Evolutionary conservation across 2,888 invertebrate species (phyloP), one percentile per base, ranked within the genome.

Genomic region (Acronicta psi): DNA sequence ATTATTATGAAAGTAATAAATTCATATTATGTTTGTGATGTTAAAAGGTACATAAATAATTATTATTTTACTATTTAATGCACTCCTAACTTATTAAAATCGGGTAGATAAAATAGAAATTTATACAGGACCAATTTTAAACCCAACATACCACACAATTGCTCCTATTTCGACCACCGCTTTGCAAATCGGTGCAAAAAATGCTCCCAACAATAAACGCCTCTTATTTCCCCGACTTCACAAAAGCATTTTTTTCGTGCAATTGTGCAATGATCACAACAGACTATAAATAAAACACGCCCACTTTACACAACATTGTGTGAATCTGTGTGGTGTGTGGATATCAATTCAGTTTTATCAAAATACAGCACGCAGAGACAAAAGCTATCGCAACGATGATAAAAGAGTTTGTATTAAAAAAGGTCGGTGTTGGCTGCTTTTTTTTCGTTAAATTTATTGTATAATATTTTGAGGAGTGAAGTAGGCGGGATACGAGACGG

Each of bases 221-320:
- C 79, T 69, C 81, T 86, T 81, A 83, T 83, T 82, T 82, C 69
- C 60, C 77, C 69, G 79, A 73, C 61, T 62, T 62, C 70, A 82
- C 81, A 82, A 82, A 81, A 76, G 59, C 36, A 60, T 73, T 80
- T 80, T 76, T 81, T 80, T 79, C 73, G 69, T 69, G 67, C 83
- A 78, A 87, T 87, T 87, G 86, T 88, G 81, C 82, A 85, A 81
- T 82, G 83, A 89, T 90, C 90, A 91, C 82, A 91, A 89, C 89
- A 87, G 79, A 80, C 83, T 80, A 89, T 90, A 91, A 91, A 92
- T 90, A 89, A 86, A 84, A 83, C 86, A 89, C 91, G 89, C 92
- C 91, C 77, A 86, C 79, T 88, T 87, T 82, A 58, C 57, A 68
- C 44, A 46, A 60, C 37, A 68, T 70, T 76, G 72, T 70, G 40